Evolutionary conservation across 2,888 invertebrate genomes (phyloP).

Genomic region (Cosmorhoe ocellata): DNA sequence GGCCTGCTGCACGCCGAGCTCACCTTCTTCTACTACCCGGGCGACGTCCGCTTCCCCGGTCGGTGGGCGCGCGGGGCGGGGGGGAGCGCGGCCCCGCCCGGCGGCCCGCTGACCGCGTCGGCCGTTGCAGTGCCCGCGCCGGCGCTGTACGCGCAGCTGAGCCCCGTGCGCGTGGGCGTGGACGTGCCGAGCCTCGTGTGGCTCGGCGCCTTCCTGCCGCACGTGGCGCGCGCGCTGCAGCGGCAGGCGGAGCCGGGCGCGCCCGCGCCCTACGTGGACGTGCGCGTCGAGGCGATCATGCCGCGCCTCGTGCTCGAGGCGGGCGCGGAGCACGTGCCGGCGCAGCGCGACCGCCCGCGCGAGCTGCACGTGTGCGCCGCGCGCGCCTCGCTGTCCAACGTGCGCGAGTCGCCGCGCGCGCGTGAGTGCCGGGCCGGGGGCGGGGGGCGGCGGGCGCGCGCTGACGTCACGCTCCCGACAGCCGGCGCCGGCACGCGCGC

Average conservation of each 20-base stretch:
- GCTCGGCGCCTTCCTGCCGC: constrained; percentile 96
- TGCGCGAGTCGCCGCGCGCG: constrained; percentile 70
- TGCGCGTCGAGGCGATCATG: constrained; percentile 95
- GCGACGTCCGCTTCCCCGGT: constrained; percentile 94
- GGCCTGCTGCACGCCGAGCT: constrained; percentile 97
- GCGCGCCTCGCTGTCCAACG: constrained; percentile 85
- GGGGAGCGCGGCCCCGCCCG: no score
- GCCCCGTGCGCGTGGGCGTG: constrained; percentile 93
- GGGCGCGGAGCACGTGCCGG: constrained; percentile 88
- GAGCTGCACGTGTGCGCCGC: constrained; percentile 93
- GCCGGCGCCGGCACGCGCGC: constrained; percentile 85
- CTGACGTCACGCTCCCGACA: constrained; percentile 48
- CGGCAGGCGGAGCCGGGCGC: constrained; percentile 38
- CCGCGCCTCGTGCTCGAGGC: constrained; percentile 93
- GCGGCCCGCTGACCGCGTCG: no score
- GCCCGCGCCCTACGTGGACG: constrained; percentile 86
- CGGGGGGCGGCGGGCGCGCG: constrained; percentile 84
- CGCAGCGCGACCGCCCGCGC: constrained; percentile 94
- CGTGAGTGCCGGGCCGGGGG: constrained; percentile 62
- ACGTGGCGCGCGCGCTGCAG: constrained; percentile 88
- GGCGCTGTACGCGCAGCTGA: constrained; percentile 94
- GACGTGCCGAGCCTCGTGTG: constrained; percentile 95
- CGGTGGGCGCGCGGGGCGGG: no score
- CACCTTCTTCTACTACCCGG: constrained; percentile 97
- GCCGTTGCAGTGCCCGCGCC: constrained; percentile 96